Evolutionary conservation across 2,113 vertebrate species (phyloP), one percentile per base, ranked within the genome.

Genomic region (Ascaphus truei): DNA sequence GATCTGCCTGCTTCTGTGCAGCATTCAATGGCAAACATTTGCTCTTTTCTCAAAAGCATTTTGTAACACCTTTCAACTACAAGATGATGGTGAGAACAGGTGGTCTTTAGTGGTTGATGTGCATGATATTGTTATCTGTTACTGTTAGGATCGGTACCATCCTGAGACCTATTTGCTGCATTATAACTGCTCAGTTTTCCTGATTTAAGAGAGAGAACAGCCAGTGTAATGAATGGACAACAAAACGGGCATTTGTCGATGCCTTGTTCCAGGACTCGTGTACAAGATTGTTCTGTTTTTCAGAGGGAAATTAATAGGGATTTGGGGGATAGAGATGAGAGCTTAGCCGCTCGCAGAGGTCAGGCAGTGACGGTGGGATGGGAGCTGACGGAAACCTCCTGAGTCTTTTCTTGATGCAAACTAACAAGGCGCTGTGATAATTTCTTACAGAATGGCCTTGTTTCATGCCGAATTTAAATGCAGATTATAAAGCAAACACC

Each of bases 401-500:
- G 88, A 86, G 87, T 83, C 76, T 84, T 85, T 79, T 80, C 76
- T 77, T 75, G 78, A 84, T 84, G 84, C 81, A 86, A 84, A 88
- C 86, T 88, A 84, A 86, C 81, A 90, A 83, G 86, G 87, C 84
- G 78, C 80, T 83, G 85, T 79, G 84, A 89, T 88, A 85, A 86
- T 90, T 90, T 88, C 86, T 85, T 67, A 72, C 77, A 75, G 85
- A 79, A 80, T 88, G 83, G 83, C 83, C 80, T 82, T 84, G 75
- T 86, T 88, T 86, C 83, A 89, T 86, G 81, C 74, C 80, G 83
- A 84, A 88, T 89, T 89, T 89, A 90, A 90, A 87, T 82, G 76
- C 81, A 86, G 86, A 89, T 90, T 90, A 89, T 84, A 86, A 90
- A 88, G 84, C 85, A 88, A 91, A 88, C 83, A 84, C 85, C 87